These are phyloP conservation scores for Plebejus argus DNA, from an alignment of 2,888 invertebrate genomes.

Conservation along the genomic window DNA sequence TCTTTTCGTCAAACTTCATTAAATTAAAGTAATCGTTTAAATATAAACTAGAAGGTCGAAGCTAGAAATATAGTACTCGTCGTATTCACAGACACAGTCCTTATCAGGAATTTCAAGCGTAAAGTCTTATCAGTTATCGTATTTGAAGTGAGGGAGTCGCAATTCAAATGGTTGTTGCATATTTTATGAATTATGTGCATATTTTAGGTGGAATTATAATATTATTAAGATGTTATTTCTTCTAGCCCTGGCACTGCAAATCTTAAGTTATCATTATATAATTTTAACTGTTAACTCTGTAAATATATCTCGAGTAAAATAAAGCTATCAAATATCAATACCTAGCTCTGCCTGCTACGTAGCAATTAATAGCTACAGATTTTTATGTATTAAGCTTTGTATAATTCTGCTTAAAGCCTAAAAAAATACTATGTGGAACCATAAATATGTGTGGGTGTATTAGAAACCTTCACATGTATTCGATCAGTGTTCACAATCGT, in stretches of 20 bases:
- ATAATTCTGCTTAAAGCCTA: background rate
- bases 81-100: background rate
- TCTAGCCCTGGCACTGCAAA: no score
- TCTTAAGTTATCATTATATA: no score
- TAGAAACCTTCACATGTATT: constrained; percentile 55
- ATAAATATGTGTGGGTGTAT: background rate
- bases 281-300: no score
- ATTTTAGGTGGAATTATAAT: no score
- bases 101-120: background rate
- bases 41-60: background rate
- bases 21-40: background rate
- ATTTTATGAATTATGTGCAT: background rate
- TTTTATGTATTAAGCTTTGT: background rate
- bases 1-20: background rate
- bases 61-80: background rate
- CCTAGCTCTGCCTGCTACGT: no score
- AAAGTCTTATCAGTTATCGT: background rate
- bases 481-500: constrained; percentile 60
- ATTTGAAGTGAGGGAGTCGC: background rate
- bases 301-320: no score
- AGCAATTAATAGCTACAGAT: no score
- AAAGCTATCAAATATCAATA: no score
- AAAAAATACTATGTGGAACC: background rate
- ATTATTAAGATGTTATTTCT: no score
- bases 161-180: background rate